phyloP scores from a whole-genome alignment of 2,113 vertebrate genomes.

The Gasterosteus aculeatus region DNA sequence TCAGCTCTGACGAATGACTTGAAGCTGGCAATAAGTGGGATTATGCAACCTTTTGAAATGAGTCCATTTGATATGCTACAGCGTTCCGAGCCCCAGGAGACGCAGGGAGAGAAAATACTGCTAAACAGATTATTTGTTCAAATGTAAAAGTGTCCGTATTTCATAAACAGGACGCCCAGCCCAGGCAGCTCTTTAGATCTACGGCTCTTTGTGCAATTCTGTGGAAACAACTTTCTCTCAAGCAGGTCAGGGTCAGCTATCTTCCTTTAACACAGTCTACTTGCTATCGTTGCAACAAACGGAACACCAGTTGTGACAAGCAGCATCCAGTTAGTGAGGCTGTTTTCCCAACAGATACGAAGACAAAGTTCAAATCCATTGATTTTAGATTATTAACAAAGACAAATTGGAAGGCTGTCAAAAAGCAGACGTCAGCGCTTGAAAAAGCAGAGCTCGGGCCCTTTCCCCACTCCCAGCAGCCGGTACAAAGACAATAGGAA shows the following conservation, averaged over 20 bases:
- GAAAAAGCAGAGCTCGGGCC: constrained; percentile 10
- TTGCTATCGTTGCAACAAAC: constrained; percentile 5
- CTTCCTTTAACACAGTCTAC: neutral
- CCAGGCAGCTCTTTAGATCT: constrained; percentile 25
- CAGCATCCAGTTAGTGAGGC: constrained; percentile 6
- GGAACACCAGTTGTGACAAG: constrained; percentile 12
- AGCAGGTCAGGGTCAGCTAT: constrained; percentile 6
- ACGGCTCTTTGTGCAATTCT: neutral
- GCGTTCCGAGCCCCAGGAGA: constrained; percentile 47
- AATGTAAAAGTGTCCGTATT: constrained; percentile 43
- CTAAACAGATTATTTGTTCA: constrained; percentile 43
- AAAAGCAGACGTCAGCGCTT: constrained; percentile 40
- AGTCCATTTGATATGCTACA: constrained; percentile 57
- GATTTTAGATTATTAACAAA: constrained; percentile 42
- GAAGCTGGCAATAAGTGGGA: constrained; percentile 68
- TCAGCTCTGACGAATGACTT: constrained; percentile 72
- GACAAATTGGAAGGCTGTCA: constrained; percentile 29
- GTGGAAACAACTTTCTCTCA: neutral
- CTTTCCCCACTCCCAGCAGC: constrained; percentile 26
- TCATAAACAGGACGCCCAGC: constrained; percentile 48
- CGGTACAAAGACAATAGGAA: constrained; percentile 45
- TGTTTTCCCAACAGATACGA: constrained; percentile 2
- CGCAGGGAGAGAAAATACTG: constrained; percentile 9
- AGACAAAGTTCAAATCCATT: constrained; percentile 28
- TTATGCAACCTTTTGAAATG: constrained; percentile 74